Evolutionary conservation across 1,140 invertebrate species (phyloP).

Genomic region (Steinernema khuongi): DNA sequence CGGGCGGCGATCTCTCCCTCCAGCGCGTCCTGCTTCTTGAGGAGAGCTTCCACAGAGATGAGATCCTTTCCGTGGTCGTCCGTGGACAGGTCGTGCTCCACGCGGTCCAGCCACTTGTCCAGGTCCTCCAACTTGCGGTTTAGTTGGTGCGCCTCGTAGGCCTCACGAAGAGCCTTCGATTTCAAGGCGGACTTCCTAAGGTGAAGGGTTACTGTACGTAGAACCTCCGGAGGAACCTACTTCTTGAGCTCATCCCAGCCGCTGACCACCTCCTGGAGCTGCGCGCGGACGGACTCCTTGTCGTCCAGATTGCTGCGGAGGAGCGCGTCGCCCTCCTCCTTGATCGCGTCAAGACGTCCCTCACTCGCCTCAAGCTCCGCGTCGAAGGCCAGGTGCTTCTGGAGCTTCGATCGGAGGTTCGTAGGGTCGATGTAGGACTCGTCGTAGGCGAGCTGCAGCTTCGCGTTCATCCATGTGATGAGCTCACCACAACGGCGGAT

Average conservation of each 20-base stretch:
- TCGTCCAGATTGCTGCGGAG: conserved; percentile 43
- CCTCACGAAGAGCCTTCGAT: conserved; percentile 40
- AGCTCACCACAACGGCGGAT: conserved; percentile 51
- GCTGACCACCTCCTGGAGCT: conserved; percentile 40
- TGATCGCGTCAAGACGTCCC: conserved; percentile 74
- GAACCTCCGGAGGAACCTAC: conserved; percentile 7
- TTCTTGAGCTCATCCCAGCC: conserved; percentile 48
- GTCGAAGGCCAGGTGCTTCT: conserved; percentile 91
- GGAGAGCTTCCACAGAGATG: conserved; percentile 72
- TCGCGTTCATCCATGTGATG: conserved; percentile 83
- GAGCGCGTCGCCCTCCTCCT: conserved; percentile 66
- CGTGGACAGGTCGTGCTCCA: conserved; percentile 73
- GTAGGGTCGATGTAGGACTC: conserved; percentile 85
- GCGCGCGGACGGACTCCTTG: conserved; percentile 41
- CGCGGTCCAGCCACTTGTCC: conserved; percentile 80
- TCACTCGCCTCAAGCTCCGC: conserved; percentile 86
- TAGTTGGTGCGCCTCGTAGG: conserved; percentile 71
- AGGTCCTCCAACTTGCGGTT: conserved; percentile 79
- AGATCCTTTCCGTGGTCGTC: conserved; percentile 77
- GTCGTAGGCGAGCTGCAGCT: conserved; percentile 82
- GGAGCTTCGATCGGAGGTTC: conserved; percentile 90
- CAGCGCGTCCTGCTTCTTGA: conserved; percentile 64
- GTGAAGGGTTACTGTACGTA: conserved; percentile 20
- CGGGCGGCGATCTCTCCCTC: conserved; percentile 47
- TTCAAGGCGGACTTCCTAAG: conserved; percentile 46